Conservation (phyloP, 2,888 invertebrate genomes). For the Agrochola macilenta region DNA sequence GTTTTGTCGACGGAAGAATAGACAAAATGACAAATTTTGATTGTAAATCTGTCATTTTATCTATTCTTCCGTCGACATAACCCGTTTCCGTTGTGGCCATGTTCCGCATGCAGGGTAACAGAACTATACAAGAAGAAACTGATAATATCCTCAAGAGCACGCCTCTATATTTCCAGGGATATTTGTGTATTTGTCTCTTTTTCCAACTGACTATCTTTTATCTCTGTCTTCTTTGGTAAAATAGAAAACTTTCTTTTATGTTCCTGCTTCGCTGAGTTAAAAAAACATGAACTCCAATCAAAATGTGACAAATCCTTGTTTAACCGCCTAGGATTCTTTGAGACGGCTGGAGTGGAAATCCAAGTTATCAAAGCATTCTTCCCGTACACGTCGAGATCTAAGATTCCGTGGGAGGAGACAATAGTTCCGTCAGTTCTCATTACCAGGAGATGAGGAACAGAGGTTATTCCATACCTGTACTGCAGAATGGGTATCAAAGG, state of each 20-base stretch:
- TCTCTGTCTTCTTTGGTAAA: background rate
- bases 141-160: no score
- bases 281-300: slow-evolving; percentile 61
- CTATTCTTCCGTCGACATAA: no score
- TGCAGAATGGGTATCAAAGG: slow-evolving; percentile 74
- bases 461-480: slow-evolving; percentile 79
- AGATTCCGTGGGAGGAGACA: slow-evolving; percentile 77
- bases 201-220: background rate
- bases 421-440: slow-evolving; percentile 76
- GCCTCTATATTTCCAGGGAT: background rate
- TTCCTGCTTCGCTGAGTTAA: slow-evolving; percentile 48
- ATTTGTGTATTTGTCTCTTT: no score
- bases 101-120: background rate
- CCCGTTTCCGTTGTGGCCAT: no score
- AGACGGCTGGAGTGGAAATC: slow-evolving; percentile 72
- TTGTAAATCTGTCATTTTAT: no score
- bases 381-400: slow-evolving; percentile 81
- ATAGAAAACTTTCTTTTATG: slow-evolving; percentile 71
- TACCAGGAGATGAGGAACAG: slow-evolving; percentile 79
- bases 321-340: slow-evolving; percentile 68
- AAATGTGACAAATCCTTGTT: slow-evolving; percentile 74
- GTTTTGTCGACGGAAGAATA: no score
- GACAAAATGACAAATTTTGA: no score
- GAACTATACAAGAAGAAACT: background rate
- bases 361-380: slow-evolving; percentile 84